These are phyloP conservation scores for Hozukius guyotensis DNA, from an alignment of 2,797 vertebrate species.

Conservation along the genomic window DNA sequence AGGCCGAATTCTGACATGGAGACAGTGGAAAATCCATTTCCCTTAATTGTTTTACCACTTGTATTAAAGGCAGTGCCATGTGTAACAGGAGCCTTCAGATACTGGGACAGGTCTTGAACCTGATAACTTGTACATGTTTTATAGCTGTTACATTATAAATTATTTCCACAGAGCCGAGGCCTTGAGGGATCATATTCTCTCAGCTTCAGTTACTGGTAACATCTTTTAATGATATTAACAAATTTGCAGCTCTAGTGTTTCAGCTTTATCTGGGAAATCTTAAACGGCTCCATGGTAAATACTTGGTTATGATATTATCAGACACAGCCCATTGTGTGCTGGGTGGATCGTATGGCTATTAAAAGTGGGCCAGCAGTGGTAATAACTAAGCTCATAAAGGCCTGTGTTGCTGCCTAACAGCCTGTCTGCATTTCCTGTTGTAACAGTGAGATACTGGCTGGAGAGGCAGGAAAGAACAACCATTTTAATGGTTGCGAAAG, in stretches of 20 bases:
- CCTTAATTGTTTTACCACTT: constrained; percentile 95
- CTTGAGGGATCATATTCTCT: constrained; percentile 91
- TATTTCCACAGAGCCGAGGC: constrained; percentile 92
- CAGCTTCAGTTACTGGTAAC: constrained; percentile 95
- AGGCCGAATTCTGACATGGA: constrained; percentile 61
- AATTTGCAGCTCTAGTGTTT: constrained; percentile 98
- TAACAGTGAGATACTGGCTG: constrained; percentile 74
- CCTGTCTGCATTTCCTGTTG: constrained; percentile 83
- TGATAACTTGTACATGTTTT: constrained; percentile 98
- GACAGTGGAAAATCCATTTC: constrained; percentile 91
- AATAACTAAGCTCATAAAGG: constrained; percentile 85
- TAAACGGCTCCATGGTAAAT: constrained; percentile 96
- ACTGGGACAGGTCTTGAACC: constrained; percentile 89
- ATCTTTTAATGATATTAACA: constrained; percentile 99
- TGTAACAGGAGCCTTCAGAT: constrained; percentile 90
- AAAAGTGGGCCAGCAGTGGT: constrained; percentile 80
- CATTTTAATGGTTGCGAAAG: constrained; percentile 74
- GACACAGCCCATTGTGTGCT: constrained; percentile 84
- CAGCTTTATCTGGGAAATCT: constrained; percentile 97
- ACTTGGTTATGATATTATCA: constrained; percentile 97
- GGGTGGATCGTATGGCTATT: constrained; percentile 87
- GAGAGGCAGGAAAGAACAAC: constrained; percentile 66
- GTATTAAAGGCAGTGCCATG: constrained; percentile 82
- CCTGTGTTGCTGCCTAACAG: constrained; percentile 75
- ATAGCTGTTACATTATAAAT: constrained; percentile 99